Base-by-base conservation (phyloP, 2,113 vertebrate species). In the Hylia prasina region DNA sequence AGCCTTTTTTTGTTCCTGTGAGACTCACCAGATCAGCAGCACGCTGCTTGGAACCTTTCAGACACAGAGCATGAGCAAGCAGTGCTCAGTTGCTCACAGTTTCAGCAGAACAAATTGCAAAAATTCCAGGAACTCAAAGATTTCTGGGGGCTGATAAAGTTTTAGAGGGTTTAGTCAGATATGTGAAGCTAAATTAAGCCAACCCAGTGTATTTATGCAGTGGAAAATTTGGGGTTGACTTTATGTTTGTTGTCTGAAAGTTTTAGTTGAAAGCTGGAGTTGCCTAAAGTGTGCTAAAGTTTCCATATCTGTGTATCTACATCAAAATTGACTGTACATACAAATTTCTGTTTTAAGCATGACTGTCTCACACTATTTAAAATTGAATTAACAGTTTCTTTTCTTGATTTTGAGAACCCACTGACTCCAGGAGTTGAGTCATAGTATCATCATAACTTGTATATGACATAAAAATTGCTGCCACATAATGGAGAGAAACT, bases 241-340 rank as follows among this genome's bases (percentile, higher is more conserved):
- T 61, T 7, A 9, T 0, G 0, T 65, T 47, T 78, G 28, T 63
- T 79, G 30, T 27, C 57, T 80, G 28, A 64, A 93, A 50, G 18
- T 40, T 79, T 53, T 35, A 35, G 5, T 25, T 79, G 47, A 79
- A 63, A 33, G 16, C 17, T 24, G 6, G 2, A 21, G 45, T 47
- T 47, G 45, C 22, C 45, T 58, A 3, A 40, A 68, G 15, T 39
- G 24, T 64, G 14, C 16, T 58, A 1, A 57, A 72, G 18, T 61
- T 60, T 61, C 28, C 42, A 1, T 73, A 1, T 73, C 3, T 28
- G 3, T 37, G 1, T 21, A 39, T 53, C 33, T 44, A 1, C 28
- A 4, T 48, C 42, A 28, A 75, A 84, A 51, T 10, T 35, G 2
- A 27, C 13, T 54, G 24, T 33, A 1, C 39, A 4, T 27, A 28